phyloP scores from a whole-genome alignment of 2,113 vertebrate species.

The Elephantulus edwardii region DNA sequence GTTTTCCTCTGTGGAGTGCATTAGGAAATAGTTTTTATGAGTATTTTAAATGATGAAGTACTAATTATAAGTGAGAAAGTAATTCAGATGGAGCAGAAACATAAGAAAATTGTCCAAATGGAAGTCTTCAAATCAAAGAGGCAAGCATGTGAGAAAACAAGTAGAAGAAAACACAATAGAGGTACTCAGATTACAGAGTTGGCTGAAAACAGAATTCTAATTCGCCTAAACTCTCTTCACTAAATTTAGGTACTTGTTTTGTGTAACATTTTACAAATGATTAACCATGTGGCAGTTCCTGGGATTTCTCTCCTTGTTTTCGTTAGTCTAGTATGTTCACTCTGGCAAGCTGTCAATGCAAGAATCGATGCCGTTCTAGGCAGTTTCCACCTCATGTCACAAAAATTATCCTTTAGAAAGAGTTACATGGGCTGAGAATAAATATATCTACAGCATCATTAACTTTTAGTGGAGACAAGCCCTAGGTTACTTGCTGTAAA shows the following conservation, averaged over 20 bases:
- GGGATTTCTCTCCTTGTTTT: background rate
- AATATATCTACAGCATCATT: background rate
- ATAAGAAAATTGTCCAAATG: background rate
- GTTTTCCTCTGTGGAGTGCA: background rate
- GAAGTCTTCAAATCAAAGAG: background rate
- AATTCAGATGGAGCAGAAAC: background rate
- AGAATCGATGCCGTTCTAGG: background rate
- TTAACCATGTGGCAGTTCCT: background rate
- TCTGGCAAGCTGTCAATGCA: fast-evolving
- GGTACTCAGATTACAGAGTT: background rate
- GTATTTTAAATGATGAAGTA: background rate
- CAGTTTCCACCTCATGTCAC: background rate
- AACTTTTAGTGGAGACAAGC: background rate
- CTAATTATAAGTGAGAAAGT: background rate
- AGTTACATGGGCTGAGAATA: background rate
- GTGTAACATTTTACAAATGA: background rate
- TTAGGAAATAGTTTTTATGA: too few species aligned
- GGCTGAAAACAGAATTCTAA: background rate
- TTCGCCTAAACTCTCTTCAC: background rate
- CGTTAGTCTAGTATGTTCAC: background rate
- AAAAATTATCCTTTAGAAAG: background rate
- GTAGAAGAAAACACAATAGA: background rate
- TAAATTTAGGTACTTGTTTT: background rate
- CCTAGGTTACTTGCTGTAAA: background rate
- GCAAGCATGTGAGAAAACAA: background rate